Conservation (phyloP, 2,888 invertebrate species). For the Spodoptera exigua region DNA sequence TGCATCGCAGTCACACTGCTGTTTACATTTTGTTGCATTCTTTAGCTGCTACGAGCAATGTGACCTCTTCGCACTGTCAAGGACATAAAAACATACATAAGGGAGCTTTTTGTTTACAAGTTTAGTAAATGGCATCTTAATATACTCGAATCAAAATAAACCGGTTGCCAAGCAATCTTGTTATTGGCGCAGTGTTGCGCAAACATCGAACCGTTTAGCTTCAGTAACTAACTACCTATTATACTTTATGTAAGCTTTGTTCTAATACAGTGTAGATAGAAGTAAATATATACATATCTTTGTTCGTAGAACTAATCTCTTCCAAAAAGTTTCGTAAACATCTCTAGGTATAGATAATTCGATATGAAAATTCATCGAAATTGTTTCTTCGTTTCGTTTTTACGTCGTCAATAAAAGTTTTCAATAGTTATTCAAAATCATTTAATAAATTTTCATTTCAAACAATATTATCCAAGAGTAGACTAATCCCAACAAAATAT, state of each 20-base stretch:
- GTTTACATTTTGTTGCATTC: not conserved
- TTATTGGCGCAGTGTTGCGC: conserved; percentile 24
- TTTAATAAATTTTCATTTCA: too few relatives aligned
- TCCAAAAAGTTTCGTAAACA: too few relatives aligned
- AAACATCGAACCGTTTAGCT: conserved; percentile 6
- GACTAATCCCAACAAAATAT: too few relatives aligned
- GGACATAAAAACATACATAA: too few relatives aligned
- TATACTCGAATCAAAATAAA: conserved; percentile 15
- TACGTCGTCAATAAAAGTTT: too few relatives aligned
- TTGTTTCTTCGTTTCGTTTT: too few relatives aligned
- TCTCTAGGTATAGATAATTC: too few relatives aligned
- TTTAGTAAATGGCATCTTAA: not conserved
- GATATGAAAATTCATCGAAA: too few relatives aligned
- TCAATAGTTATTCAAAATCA: not conserved
- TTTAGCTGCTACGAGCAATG: conserved; percentile 15
- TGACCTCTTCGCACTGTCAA: not conserved
- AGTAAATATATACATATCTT: too few relatives aligned
- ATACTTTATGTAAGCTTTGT: conserved; percentile 8
- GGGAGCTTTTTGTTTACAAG: conserved; percentile 9
- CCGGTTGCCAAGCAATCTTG: conserved; percentile 21
- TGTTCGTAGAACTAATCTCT: conserved; percentile 11
- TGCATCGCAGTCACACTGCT: conserved; percentile 32
- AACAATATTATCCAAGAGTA: too few relatives aligned
- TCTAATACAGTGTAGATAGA: too few relatives aligned
- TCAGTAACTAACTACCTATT: too few relatives aligned